Base-by-base conservation (phyloP, 2,113 vertebrate genomes). In the Mustelus asterias region DNA sequence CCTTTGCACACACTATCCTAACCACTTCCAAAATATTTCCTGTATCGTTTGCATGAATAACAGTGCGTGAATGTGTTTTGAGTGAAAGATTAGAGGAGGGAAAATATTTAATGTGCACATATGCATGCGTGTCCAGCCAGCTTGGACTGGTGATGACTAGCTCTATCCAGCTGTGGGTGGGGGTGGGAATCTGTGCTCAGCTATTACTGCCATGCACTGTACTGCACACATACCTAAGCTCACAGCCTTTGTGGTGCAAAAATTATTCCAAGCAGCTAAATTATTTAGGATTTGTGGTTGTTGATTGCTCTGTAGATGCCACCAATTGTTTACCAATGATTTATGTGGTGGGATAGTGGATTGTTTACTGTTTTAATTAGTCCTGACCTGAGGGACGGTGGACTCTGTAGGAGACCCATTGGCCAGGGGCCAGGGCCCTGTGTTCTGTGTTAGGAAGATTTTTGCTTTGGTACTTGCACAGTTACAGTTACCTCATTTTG, bases 401-500 rank as follows among this genome's bases (percentile, higher is more conserved):
- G 94, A 95, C 69, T 95, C 97, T 97, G 97, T 97, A 97, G 97
- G 97, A 96, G 97, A 97, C 97, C 98, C 98, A 98, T 98, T 98
- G 97, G 97, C 98, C 98, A 97, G 98, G 98, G 98, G 98, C 98
- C 98, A 98, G 98, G 98, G 98, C 98, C 94, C 98, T 98, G 98
- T 98, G 98, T 98, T 98, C 98, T 98, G 98, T 99, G 98, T 99
- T 99, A 98, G 98, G 98, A 98, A 98, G 98, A 98, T 98, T 97
- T 97, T 99, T 98, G 98, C 98, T 99, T 99, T 99, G 98, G 99
- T 99, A 99, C 99, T 99, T 99, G 99, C 99, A 99, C 99, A 99
- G 99, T 99, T 99, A 99, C 98, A 99, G 99, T 99, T 99, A 99
- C 99, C 99, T 99, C 99, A 99, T 99, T 99, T 99, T 98, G 98